Conservation (phyloP, 2,113 vertebrate genomes). For the Zosterops japonicus region DNA sequence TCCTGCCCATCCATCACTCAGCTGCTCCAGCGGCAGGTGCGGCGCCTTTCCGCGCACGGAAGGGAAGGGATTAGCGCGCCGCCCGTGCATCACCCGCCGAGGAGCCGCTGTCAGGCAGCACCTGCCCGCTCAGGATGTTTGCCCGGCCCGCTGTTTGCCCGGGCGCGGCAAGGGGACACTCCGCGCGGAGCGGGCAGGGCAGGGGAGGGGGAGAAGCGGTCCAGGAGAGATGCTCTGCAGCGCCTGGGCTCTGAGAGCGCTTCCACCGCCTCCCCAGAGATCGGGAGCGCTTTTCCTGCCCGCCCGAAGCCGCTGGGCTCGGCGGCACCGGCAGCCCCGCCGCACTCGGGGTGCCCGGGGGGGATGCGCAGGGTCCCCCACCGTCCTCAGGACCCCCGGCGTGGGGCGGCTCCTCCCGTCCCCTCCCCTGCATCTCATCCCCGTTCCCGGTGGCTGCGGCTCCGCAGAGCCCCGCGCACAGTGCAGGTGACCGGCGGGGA, state of each 20-base stretch:
- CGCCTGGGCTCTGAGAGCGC: background rate
- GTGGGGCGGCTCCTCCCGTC: background rate
- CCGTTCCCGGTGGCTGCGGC: too few relatives aligned
- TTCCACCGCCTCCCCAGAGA: background rate
- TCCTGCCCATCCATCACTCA: background rate
- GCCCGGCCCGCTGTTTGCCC: background rate
- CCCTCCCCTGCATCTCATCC: background rate
- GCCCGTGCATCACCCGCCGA: background rate
- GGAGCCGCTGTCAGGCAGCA: slow-evolving; percentile 12
- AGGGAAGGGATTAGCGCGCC: background rate
- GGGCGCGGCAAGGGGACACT: background rate
- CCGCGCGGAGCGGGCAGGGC: background rate
- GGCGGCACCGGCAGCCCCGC: background rate
- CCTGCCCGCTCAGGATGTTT: slow-evolving; percentile 24
- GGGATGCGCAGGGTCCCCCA: background rate
- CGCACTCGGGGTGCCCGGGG: too few relatives aligned
- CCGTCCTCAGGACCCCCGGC: background rate
- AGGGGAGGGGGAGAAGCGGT: too few relatives aligned
- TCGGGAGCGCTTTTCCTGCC: background rate
- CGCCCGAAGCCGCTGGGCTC: background rate
- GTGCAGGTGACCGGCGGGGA: background rate
- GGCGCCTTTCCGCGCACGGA: background rate
- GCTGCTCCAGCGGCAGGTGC: background rate
- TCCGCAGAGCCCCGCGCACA: too few relatives aligned
- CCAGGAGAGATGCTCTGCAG: background rate